Base-by-base conservation (phyloP, 2,888 invertebrate genomes). In the Metallyticus violacea region DNA sequence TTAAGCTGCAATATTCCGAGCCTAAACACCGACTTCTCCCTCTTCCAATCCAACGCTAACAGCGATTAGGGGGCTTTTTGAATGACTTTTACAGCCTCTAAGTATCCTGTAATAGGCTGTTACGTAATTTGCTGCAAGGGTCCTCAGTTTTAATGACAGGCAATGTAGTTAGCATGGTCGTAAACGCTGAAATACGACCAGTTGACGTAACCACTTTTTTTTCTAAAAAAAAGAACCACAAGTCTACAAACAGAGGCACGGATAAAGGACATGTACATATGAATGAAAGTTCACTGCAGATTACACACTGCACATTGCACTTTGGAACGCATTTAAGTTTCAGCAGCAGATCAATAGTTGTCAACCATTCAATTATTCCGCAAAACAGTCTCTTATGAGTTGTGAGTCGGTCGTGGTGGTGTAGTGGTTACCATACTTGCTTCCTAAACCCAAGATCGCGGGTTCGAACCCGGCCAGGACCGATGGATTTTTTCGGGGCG, bases 1-100 rank as follows among this genome's bases (percentile, higher is more conserved):
- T 83, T 83, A 83, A 83, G 83, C 83, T 28, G 28, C 77, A 77
- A 83, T 77, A 83, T 83, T 83, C 40, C 9, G 15, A 62, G 40
- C 22, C 40, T 62, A 62, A 62, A 62, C 40, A 62, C 15, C 1
- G 40, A 9, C 3, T 22, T 62, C 40, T 62, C 40, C 40, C 40
- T 62, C 40, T 15, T 15, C 40, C 40, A 62, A 62, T 62, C 15
- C 40, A 62, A 62, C 40, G 22, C 40, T 62, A 62, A 62, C 40
- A 62, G 40, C 40, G 6, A 15, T 62, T 62, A 62, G 40, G 40
- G n/a, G 40, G 40, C 40, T 62, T 22, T 22, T 62, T 9, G 15
- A 62, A 62, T 62, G 40, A 62, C 40, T 62, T 62, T 62, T 62
- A 62, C 40, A 62, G 40, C 40, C 40, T 62, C 40, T 62, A 62